Conservation (phyloP, 2,888 invertebrate species). For the Zaprionus obscuricornis region DNA sequence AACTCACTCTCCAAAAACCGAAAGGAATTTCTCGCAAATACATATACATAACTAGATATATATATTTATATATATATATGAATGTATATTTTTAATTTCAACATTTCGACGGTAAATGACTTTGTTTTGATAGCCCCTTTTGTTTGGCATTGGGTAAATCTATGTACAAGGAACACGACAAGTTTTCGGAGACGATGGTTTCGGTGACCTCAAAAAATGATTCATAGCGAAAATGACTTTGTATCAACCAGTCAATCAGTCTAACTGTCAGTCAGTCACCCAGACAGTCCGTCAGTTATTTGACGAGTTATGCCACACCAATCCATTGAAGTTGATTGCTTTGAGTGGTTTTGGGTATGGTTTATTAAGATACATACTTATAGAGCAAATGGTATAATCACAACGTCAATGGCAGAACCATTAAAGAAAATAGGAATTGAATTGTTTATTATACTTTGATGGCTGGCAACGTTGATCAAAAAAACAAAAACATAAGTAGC, state of each 20-base stretch:
- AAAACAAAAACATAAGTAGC: too few relatives aligned
- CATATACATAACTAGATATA: conserved; percentile 6
- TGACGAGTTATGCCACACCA: conserved; percentile 32
- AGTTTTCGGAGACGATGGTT: conserved; percentile 11
- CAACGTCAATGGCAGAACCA: conserved; percentile 30
- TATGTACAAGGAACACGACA: conserved; percentile 22
- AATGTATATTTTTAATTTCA: conserved; percentile 3
- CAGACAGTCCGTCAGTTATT: conserved; percentile 19
- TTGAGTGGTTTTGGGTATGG: conserved; percentile 40
- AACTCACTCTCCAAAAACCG: not conserved
- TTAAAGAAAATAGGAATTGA: conserved; percentile 31
- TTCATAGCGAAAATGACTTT: conserved; percentile 49
- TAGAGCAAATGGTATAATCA: conserved; percentile 43
- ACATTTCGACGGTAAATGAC: conserved; percentile 17
- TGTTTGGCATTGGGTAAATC: not conserved
- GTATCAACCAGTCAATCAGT: conserved; percentile 23
- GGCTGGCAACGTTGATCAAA: too few relatives aligned
- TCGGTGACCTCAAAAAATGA: conserved; percentile 50
- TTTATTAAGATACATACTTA: conserved; percentile 46
- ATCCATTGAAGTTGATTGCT: conserved; percentile 56
- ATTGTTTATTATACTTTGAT: conserved; percentile 12
- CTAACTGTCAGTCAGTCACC: conserved; percentile 12
- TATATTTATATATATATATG: conserved; percentile 7
- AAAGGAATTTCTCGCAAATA: not conserved
- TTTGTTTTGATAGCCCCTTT: conserved; percentile 8